Evolutionary conservation across 1,140 invertebrate species (phyloP).

Genomic region (Telenomus remus): DNA sequence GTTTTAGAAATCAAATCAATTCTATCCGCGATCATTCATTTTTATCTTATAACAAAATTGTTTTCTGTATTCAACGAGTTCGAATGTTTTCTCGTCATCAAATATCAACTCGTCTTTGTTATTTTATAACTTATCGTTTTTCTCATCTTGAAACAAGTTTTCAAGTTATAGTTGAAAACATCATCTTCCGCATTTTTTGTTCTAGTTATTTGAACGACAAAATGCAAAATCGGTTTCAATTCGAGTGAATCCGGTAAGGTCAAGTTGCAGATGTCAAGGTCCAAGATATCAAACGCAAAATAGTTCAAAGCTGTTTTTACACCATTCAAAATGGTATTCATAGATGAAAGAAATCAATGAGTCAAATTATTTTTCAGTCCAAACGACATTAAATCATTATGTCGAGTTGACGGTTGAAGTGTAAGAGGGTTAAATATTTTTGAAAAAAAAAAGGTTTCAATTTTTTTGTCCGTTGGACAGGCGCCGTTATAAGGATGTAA

Average conservation of each 20-base stretch:
- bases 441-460: background rate
- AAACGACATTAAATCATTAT: background rate
- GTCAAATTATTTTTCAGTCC: background rate
- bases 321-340: too few relatives aligned
- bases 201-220: conserved; percentile 40
- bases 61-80: too few relatives aligned
- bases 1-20: too few relatives aligned
- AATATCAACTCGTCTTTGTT: too few relatives aligned
- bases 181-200: conserved; percentile 20
- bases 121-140: too few relatives aligned
- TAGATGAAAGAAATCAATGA: background rate
- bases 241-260: conserved; percentile 44
- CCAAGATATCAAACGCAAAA: too few relatives aligned
- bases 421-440: background rate
- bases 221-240: conserved; percentile 36
- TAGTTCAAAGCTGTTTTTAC: too few relatives aligned
- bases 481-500: conserved; percentile 45
- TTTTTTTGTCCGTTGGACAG: conserved; percentile 14
- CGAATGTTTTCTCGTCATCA: too few relatives aligned
- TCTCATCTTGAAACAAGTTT: too few relatives aligned
- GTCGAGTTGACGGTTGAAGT: background rate
- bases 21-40: too few relatives aligned
- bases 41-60: too few relatives aligned
- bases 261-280: conserved; percentile 39
- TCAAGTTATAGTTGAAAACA: background rate